phyloP scores from a whole-genome alignment of 2,113 vertebrate species.

The Plestiodon gilberti region DNA sequence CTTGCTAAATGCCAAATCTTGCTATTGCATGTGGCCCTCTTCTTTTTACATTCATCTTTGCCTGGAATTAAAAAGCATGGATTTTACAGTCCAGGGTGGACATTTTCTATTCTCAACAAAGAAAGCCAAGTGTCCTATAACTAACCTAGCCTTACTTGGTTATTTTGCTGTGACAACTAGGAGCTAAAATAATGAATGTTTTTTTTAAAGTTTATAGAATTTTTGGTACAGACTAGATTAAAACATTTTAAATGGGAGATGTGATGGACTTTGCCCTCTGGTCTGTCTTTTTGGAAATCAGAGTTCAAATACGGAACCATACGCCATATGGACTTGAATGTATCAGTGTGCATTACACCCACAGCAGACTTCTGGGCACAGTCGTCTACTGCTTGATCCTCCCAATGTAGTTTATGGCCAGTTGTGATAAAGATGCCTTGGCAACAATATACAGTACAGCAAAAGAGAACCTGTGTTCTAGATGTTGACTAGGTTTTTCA shows the following conservation, averaged over 20 bases:
- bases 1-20: neutral
- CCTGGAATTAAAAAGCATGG: neutral
- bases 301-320: neutral
- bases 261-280: neutral
- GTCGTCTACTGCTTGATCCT: neutral
- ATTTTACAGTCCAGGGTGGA: neutral
- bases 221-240: slow-evolving; percentile 30
- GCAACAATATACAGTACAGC: neutral
- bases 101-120: neutral
- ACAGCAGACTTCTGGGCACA: slow-evolving; percentile 10
- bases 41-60: neutral
- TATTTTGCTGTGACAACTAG: slow-evolving; percentile 5
- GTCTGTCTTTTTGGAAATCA: neutral
- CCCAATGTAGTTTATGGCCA: neutral
- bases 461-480: neutral
- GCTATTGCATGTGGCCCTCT: neutral
- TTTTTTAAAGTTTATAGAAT: neutral
- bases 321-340: neutral
- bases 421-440: slow-evolving; percentile 13
- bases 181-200: neutral
- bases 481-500: neutral
- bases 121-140: slow-evolving; percentile 2
- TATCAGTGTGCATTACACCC: neutral
- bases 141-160: neutral
- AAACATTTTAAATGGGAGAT: neutral